Conservation (phyloP, 1,140 invertebrate species). For the Triops cancriformis region DNA sequence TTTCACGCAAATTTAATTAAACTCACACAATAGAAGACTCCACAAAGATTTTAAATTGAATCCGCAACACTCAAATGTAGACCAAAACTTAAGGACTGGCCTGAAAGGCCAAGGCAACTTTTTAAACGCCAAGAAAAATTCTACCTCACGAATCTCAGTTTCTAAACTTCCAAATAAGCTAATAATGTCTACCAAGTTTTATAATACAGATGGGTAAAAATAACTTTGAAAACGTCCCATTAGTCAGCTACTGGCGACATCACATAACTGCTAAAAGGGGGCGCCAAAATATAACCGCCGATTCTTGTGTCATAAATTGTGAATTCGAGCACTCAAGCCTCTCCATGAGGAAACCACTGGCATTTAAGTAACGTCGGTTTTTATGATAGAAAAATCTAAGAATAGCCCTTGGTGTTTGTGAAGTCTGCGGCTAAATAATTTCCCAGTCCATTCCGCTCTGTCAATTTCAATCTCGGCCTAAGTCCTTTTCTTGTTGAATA, state of each 20-base stretch:
- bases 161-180: too few species aligned
- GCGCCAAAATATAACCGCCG: neutral
- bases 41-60: too few species aligned
- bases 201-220: neutral
- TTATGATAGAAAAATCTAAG: neutral
- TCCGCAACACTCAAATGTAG: too few species aligned
- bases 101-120: too few species aligned
- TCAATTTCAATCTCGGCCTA: constrained; percentile 5
- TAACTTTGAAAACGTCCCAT: neutral
- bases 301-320: neutral
- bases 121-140: too few species aligned
- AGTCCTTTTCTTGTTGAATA: constrained; percentile 5
- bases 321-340: neutral
- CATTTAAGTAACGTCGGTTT: neutral
- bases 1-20: too few species aligned
- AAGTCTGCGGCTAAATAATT: neutral
- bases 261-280: neutral
- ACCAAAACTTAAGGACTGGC: too few species aligned
- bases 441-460: neutral
- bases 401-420: neutral
- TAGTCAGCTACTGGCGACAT: neutral
- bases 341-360: neutral
- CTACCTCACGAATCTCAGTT: too few species aligned
- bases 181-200: too few species aligned
- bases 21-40: too few species aligned